These are phyloP conservation scores for Ochotona princeps DNA, from an alignment of 2,113 vertebrate genomes.

Conservation along the genomic window DNA sequence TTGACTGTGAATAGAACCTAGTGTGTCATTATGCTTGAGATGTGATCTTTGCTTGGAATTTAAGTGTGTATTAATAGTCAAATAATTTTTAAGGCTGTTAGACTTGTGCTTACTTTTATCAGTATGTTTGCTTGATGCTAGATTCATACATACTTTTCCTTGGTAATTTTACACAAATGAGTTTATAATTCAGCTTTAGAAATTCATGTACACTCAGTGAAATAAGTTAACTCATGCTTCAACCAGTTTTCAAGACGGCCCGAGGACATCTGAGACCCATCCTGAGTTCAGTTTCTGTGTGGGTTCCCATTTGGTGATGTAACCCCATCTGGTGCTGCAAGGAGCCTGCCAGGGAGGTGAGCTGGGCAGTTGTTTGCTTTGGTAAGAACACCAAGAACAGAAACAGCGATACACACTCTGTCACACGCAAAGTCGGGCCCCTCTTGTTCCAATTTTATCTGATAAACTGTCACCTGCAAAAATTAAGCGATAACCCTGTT, in stretches of 20 bases:
- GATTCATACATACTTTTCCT: not conserved
- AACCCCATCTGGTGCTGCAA: not conserved
- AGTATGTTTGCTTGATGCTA: not conserved
- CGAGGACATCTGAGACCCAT: no score
- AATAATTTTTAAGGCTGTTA: not conserved
- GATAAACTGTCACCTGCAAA: conserved; percentile 64
- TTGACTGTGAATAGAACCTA: not conserved
- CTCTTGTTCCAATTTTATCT: conserved; percentile 50
- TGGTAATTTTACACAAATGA: not conserved
- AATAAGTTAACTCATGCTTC: not conserved
- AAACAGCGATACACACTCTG: not conserved
- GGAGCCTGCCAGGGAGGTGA: not conserved
- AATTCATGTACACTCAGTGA: not conserved
- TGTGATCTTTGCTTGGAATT: conserved; percentile 48
- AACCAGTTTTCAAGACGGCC: not conserved
- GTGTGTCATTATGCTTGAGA: not conserved
- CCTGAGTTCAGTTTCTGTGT: no score
- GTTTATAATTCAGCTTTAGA: not conserved
- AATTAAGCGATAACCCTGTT: conserved; percentile 75
- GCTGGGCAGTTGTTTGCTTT: conserved; percentile 44
- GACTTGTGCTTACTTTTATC: not conserved
- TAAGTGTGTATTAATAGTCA: not conserved
- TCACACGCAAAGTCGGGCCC: not conserved
- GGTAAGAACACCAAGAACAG: not conserved
- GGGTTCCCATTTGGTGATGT: no score